Percentiles rank a stretch among this genome's conserved stretches.
These are phyloP conservation scores for Agrotis puta DNA, from an alignment of 2,888 invertebrate species.

Conservation along the genomic window DNA sequence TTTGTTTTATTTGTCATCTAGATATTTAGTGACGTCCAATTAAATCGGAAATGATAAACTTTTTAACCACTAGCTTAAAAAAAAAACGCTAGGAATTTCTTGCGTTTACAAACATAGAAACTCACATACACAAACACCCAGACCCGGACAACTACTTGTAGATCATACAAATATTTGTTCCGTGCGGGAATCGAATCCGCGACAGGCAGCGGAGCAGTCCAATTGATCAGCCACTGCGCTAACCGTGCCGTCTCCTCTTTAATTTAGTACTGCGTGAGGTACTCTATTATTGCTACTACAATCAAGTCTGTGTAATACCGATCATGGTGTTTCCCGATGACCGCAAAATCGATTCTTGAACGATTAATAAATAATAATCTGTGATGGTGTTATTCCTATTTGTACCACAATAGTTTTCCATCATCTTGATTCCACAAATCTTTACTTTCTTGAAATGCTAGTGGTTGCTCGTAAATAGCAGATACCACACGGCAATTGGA, in stretches of 20 bases:
- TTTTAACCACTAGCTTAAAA: background rate
- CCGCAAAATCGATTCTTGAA: slow-evolving; percentile 13
- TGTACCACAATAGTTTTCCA: slow-evolving; percentile 8
- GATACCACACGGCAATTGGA: slow-evolving; percentile 50
- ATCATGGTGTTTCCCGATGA: background rate
- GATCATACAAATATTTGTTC: too few relatives aligned
- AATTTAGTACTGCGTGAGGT: background rate
- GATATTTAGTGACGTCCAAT: slow-evolving; percentile 38
- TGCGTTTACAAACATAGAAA: too few relatives aligned
- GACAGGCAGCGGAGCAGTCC: too few relatives aligned
- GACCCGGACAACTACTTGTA: too few relatives aligned
- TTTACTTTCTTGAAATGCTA: slow-evolving; percentile 34
- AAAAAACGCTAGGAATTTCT: too few relatives aligned
- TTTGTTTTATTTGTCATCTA: slow-evolving; percentile 61
- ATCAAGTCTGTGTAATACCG: background rate
- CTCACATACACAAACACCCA: too few relatives aligned
- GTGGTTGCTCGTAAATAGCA: slow-evolving; percentile 26
- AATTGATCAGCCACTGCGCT: too few relatives aligned
- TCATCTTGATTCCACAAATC: slow-evolving; percentile 13
- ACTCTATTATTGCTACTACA: background rate
- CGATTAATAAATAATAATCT: slow-evolving; percentile 3
- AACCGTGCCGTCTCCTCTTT: too few relatives aligned
- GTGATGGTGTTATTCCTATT: slow-evolving; percentile 8
- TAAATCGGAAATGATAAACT: slow-evolving; percentile 39
- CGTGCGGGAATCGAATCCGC: too few relatives aligned